These are phyloP conservation scores for Nothoprocta perdicaria DNA, from an alignment of 2,113 vertebrate species.

Conservation along the genomic window DNA sequence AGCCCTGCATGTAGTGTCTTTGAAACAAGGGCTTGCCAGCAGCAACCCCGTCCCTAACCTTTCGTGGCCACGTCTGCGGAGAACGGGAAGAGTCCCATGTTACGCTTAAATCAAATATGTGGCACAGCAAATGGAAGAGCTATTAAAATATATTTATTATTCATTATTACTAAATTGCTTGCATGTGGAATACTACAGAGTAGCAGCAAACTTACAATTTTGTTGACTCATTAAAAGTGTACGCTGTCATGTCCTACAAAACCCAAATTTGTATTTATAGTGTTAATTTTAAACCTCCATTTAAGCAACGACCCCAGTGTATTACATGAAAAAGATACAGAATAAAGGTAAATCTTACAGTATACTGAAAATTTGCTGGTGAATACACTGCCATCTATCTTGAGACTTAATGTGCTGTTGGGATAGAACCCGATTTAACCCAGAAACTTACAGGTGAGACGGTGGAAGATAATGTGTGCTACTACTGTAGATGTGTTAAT, in stretches of 20 bases:
- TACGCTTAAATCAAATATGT: constrained; percentile 62
- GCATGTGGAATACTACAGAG: constrained; percentile 63
- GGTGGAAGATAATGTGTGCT: constrained; percentile 65
- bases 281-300: constrained; percentile 76
- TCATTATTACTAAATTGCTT: constrained; percentile 84
- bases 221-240: constrained; percentile 80
- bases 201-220: constrained; percentile 67
- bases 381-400: neutral
- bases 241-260: constrained; percentile 60
- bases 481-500: constrained; percentile 74
- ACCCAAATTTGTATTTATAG: constrained; percentile 80
- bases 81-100: constrained; percentile 17
- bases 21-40: neutral
- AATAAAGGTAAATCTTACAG: constrained; percentile 68
- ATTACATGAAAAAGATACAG: constrained; percentile 22
- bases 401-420: constrained; percentile 1
- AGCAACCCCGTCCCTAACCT: neutral
- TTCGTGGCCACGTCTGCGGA: neutral
- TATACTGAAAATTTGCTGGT: constrained; percentile 17
- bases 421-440: constrained; percentile 65
- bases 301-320: constrained; percentile 62
- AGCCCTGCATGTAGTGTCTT: neutral
- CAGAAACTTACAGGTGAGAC: constrained; percentile 69
- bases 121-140: constrained; percentile 63
- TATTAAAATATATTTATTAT: constrained; percentile 84